A percentile compares a stretch with the other conserved stretches of the same genome.
Conservation (phyloP, 1,140 invertebrate species). For the Drosophila azteca region DNA sequence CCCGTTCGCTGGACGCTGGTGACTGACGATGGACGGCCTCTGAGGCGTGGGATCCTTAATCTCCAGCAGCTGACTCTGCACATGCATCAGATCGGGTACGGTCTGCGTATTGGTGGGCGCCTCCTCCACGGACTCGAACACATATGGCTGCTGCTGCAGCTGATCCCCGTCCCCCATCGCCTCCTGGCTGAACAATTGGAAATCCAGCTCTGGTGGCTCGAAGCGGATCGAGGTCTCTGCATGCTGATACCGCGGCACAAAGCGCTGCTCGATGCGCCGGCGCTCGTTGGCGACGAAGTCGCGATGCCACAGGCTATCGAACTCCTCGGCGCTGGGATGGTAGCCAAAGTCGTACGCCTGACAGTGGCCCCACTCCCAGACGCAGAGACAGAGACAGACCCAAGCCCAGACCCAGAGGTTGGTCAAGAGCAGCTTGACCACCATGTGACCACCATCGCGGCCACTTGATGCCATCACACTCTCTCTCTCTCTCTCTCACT, state of each 20-base stretch:
- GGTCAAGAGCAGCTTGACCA: constrained; percentile 37
- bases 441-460: constrained; percentile 28
- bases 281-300: not conserved
- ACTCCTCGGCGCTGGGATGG: constrained; percentile 81
- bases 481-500: not conserved
- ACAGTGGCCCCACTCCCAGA: not conserved
- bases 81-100: constrained; percentile 33
- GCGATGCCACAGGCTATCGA: constrained; percentile 73
- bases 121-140: constrained; percentile 57
- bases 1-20: not conserved
- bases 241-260: constrained; percentile 53
- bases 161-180: constrained; percentile 27
- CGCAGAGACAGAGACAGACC: too few relatives aligned
- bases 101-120: not conserved
- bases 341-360: constrained; percentile 72
- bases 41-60: constrained; percentile 25
- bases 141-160: constrained; percentile 28
- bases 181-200: constrained; percentile 56
- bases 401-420: constrained; percentile 5
- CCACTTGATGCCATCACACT: not conserved
- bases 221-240: constrained; percentile 21
- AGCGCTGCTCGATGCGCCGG: constrained; percentile 12
- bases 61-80: constrained; percentile 58
- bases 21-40: not conserved
- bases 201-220: constrained; percentile 48